Evolutionary conservation across 2,113 vertebrate species (phyloP).

Genomic region (Paratilapia polleni): DNA sequence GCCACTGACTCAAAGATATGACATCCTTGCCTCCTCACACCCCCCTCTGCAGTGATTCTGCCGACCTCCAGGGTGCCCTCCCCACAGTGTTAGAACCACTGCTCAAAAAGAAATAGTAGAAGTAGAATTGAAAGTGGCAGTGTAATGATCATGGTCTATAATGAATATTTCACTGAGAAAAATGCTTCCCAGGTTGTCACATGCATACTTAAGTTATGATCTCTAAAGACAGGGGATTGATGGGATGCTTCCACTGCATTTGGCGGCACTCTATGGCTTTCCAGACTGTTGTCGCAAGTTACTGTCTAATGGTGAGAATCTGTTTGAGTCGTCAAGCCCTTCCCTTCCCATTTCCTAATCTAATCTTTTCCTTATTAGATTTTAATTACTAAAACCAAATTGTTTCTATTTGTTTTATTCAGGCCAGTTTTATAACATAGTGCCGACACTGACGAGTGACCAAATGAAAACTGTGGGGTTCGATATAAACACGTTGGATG

Average conservation of each 20-base stretch:
- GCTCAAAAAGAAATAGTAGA: not conserved
- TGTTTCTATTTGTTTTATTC: not conserved
- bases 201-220: not conserved
- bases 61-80: not conserved
- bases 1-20: not conserved
- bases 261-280: conserved; percentile 92
- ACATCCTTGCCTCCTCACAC: not conserved
- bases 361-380: not conserved
- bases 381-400: not conserved
- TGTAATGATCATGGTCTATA: not conserved
- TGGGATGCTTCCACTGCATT: conserved; percentile 95
- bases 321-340: not conserved
- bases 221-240: conserved; percentile 88
- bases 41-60: not conserved
- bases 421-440: conserved; percentile 94
- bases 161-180: not conserved
- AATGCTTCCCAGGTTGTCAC: not conserved
- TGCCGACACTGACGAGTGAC: conserved; percentile 70
- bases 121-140: not conserved
- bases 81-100: too few relatives aligned
- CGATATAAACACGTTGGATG: conserved; percentile 91
- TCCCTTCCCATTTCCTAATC: not conserved
- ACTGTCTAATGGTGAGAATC: conserved; percentile 88
- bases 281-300: conserved; percentile 98
- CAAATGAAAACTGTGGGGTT: conserved; percentile 86